A percentile compares a stretch with the other conserved stretches of the same genome.
phyloP scores from a whole-genome alignment of 2,888 invertebrate genomes.

The Labia minor region DNA sequence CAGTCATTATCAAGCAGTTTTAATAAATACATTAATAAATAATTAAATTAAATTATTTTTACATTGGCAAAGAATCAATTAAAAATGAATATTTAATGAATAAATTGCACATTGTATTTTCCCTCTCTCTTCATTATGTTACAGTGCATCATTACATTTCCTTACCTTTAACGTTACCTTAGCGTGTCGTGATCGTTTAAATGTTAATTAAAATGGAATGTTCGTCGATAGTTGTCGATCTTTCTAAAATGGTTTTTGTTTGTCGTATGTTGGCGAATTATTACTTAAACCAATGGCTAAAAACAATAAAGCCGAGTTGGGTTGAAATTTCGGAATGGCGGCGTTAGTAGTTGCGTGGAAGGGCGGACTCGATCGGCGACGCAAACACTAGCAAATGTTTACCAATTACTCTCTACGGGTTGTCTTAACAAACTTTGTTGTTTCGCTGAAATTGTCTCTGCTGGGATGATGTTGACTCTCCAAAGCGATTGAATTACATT shows the following conservation, averaged over 20 bases:
- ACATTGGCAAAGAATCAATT: too few species aligned
- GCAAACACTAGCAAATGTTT: background rate
- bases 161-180: too few species aligned
- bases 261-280: background rate
- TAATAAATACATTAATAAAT: too few species aligned
- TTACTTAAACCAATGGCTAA: conserved; percentile 13
- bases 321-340: background rate
- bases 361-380: background rate
- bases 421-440: conserved; percentile 13
- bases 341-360: background rate
- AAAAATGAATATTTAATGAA: too few species aligned
- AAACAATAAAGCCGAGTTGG: conserved; percentile 1
- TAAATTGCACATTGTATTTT: too few species aligned
- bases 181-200: too few species aligned
- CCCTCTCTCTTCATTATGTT: too few species aligned
- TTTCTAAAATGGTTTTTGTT: background rate
- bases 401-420: conserved; percentile 8
- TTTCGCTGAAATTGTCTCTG: conserved; percentile 4
- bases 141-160: too few species aligned
- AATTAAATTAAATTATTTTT: too few species aligned
- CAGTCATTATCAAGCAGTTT: too few species aligned
- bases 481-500: conserved; percentile 1
- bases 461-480: conserved; percentile 2
- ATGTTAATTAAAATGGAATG: too few species aligned
- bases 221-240: too few species aligned